Evolutionary conservation across 2,113 vertebrate species (phyloP).

Genomic region (Neomonachus schauinslandi): DNA sequence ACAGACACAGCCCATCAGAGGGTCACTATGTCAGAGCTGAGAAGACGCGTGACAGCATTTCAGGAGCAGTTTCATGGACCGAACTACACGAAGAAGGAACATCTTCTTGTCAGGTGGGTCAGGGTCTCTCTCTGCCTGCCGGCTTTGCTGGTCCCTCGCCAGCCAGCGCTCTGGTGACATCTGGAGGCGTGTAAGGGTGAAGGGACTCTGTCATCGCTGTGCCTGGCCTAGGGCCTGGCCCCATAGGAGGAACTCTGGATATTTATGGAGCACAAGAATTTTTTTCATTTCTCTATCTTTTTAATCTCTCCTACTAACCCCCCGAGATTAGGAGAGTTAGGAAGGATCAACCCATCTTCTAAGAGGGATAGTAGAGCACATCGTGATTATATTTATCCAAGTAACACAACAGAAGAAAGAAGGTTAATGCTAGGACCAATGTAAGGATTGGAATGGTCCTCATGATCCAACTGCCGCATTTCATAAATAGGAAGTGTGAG

Average conservation of each 20-base stretch:
- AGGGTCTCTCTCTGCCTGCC: neutral
- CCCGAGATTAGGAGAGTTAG: neutral
- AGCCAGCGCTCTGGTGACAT: neutral
- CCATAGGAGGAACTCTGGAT: neutral
- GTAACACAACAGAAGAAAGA: neutral
- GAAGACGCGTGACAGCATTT: neutral
- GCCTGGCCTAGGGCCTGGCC: neutral
- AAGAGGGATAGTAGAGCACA: neutral
- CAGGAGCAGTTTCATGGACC: neutral
- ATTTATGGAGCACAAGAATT: neutral
- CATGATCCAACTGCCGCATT: neutral
- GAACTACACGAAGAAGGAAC: fast-evolving
- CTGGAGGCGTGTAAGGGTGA: neutral
- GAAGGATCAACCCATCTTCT: neutral
- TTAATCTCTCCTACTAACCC: neutral
- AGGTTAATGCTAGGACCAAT: neutral
- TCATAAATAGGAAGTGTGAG: neutral
- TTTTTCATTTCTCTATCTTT: neutral
- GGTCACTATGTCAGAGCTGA: neutral
- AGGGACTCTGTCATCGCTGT: neutral
- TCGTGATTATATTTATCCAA: neutral
- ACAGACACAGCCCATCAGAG: neutral
- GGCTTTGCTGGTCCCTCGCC: neutral
- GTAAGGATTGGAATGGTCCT: neutral
- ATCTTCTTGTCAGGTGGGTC: neutral